These are phyloP conservation scores for Oncorhynchus keta DNA, from an alignment of 2,113 vertebrate genomes.

Conservation along the genomic window DNA sequence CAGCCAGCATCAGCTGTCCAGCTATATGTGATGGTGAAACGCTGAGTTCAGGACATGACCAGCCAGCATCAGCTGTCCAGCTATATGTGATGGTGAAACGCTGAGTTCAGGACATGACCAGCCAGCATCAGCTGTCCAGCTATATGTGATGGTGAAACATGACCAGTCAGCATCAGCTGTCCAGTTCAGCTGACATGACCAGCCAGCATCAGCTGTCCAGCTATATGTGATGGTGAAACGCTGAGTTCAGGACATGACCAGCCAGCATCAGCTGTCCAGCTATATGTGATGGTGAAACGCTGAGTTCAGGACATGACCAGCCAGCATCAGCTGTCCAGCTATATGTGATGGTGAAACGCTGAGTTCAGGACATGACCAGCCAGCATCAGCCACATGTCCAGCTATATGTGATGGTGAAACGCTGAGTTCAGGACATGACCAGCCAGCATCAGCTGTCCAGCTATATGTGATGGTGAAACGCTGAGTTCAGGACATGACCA, in stretches of 20 bases:
- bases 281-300: slow-evolving; percentile 39
- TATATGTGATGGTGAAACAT: slow-evolving; percentile 40
- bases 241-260: slow-evolving; percentile 29
- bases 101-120: slow-evolving; percentile 29
- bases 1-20: slow-evolving; percentile 31
- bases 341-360: slow-evolving; percentile 39
- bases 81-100: slow-evolving; percentile 38
- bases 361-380: slow-evolving; percentile 35
- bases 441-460: slow-evolving; percentile 27
- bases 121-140: slow-evolving; percentile 19
- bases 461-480: slow-evolving; percentile 38
- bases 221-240: slow-evolving; percentile 38
- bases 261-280: slow-evolving; percentile 19
- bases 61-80: slow-evolving; percentile 27
- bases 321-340: slow-evolving; percentile 14
- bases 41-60: slow-evolving; percentile 23
- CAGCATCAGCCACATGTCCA: slow-evolving; percentile 12
- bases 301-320: slow-evolving; percentile 32
- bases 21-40: slow-evolving; percentile 37
- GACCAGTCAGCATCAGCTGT: slow-evolving; percentile 38
- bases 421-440: slow-evolving; percentile 23
- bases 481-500: slow-evolving; percentile 29
- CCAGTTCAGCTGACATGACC: slow-evolving; percentile 25
- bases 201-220: slow-evolving; percentile 27
- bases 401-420: slow-evolving; percentile 37